Evolutionary conservation across 2,113 vertebrate species (phyloP).

Genomic region (Atherinomorus stipes): DNA sequence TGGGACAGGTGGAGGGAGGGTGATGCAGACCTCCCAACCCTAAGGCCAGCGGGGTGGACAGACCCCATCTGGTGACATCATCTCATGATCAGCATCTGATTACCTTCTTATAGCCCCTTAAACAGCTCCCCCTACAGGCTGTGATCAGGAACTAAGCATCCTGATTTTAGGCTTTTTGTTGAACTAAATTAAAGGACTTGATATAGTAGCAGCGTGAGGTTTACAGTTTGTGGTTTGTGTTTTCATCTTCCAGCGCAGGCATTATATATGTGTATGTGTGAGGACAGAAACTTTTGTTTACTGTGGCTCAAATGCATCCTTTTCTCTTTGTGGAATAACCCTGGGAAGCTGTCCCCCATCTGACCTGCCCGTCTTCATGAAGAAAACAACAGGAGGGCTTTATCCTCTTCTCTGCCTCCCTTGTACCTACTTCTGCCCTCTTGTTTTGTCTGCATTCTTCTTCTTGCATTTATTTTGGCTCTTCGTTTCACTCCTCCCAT

Average conservation of each 20-base stretch:
- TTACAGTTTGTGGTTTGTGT: slow-evolving; percentile 1
- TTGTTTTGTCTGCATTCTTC: slow-evolving; percentile 28
- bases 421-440: slow-evolving; percentile 20
- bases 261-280: slow-evolving; percentile 13
- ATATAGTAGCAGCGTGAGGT: slow-evolving; percentile 30
- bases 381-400: slow-evolving; percentile 68
- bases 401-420: slow-evolving; percentile 23
- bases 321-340: slow-evolving; percentile 59
- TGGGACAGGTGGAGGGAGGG: slow-evolving; percentile 70
- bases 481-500: neutral
- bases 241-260: slow-evolving; percentile 5
- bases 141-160: slow-evolving; percentile 22
- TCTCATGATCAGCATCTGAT: slow-evolving; percentile 35
- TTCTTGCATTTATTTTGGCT: neutral
- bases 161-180: slow-evolving; percentile 23
- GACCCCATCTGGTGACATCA: slow-evolving; percentile 70
- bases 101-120: slow-evolving; percentile 13
- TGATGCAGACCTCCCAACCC: slow-evolving; percentile 62
- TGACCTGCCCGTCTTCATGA: slow-evolving; percentile 66
- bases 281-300: slow-evolving; percentile 62
- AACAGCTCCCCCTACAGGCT: slow-evolving; percentile 71
- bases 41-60: slow-evolving; percentile 54
- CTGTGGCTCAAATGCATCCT: slow-evolving; percentile 67
- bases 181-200: slow-evolving; percentile 39
- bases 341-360: slow-evolving; percentile 65